Percentiles rank a stretch among this genome's conserved stretches.
These are phyloP conservation scores for Atherix ibis DNA, from an alignment of 2,888 invertebrate genomes.

Conservation along the genomic window DNA sequence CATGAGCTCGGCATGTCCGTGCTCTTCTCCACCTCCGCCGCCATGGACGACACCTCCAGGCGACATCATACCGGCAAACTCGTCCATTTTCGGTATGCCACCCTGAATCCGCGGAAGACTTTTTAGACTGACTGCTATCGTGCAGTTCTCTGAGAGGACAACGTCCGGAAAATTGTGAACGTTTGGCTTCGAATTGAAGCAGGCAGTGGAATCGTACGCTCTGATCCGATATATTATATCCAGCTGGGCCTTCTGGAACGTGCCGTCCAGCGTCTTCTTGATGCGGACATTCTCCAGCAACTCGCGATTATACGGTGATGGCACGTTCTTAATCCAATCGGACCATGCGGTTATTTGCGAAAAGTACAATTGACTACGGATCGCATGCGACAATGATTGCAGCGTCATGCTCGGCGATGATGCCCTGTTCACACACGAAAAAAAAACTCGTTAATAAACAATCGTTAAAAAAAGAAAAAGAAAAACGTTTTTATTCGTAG, in stretches of 20 bases:
- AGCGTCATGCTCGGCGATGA: constrained; percentile 48
- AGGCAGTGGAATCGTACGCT: constrained; percentile 24
- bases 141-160: constrained; percentile 27
- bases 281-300: constrained; percentile 32
- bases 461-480: background rate
- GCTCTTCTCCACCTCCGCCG: background rate
- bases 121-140: constrained; percentile 38
- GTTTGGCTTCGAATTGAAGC: constrained; percentile 29
- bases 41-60: constrained; percentile 1
- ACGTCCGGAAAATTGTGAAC: constrained; percentile 33
- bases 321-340: constrained; percentile 27
- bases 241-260: constrained; percentile 22
- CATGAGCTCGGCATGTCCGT: constrained; percentile 6
- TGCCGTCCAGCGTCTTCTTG: constrained; percentile 12
- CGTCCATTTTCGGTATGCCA: constrained; percentile 42
- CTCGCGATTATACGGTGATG: constrained; percentile 23
- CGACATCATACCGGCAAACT: constrained; percentile 4
- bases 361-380: constrained; percentile 89
- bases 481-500: background rate
- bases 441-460: background rate
- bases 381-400: constrained; percentile 76
- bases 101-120: constrained; percentile 60
- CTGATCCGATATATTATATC: constrained; percentile 32
- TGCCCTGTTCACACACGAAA: constrained; percentile 20
- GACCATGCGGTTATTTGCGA: constrained; percentile 92